Base-by-base conservation (phyloP, 2,113 vertebrate genomes). In the Otolemur garnettii region DNA sequence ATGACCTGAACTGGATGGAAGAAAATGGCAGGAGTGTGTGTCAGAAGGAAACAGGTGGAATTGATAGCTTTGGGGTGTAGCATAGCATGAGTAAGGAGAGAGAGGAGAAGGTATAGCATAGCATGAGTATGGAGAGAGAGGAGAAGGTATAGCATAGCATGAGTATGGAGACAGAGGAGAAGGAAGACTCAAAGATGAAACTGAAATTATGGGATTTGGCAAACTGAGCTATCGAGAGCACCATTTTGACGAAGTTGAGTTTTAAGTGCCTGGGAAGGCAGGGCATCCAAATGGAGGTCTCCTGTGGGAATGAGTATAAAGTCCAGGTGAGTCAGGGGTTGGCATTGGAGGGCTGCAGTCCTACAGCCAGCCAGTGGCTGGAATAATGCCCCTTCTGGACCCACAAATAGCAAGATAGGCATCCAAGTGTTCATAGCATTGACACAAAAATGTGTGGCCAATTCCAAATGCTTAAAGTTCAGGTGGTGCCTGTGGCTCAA, bases 351-450 rank as follows among this genome's bases (percentile, higher is more conserved):
- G 38, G 55, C 35, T 24, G 5, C 22, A 10, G 13, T 33, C 12
- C 18, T 11, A 4, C 0, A 11, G 35, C 10, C 21, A 11, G 35
- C 10, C 21, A 11, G 24, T 0, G 0, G 42, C 30, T 68, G 57
- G 57, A 72, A 30, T 22, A 30, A 35, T 1, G 8, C 15, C n/a
- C 28, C 22, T 24, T n/a, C 4, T 5, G 11, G 7, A 1, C 10
- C 53, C 38, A 22, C 30, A 1, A 13, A 22, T 33, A 13, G 18
- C 45, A 28, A 2, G 4, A 42, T 19, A 13, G 13, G 19, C 69
- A 50, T 17, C 53, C 42, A 2, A 8, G 13, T 17, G 38, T n/a
- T 45, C 6, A 7, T 21, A 81, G 35, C 26, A 15, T 53, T 12
- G 0, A 0, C 28, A 4, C 4, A 0, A 45, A 22, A 55, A 2